Evolutionary conservation across 2,797 vertebrate genomes (phyloP).

Genomic region (Poeciliopsis infans): DNA sequence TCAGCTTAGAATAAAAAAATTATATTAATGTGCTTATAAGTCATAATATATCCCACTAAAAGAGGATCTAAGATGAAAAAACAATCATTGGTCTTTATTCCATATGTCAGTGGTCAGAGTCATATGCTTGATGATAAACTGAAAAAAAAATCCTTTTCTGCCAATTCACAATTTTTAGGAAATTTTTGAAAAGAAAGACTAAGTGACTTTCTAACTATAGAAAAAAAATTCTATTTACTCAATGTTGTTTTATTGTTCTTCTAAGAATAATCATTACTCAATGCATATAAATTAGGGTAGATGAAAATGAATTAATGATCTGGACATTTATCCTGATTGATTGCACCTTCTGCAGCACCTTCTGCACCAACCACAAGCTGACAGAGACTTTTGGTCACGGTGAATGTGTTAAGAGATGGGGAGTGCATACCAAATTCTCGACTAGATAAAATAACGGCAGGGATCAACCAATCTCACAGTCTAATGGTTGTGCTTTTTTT

Average conservation of each 20-base stretch:
- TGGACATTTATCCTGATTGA: slow-evolving; percentile 27
- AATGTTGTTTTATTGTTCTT: slow-evolving; percentile 9
- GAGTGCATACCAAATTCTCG: not conserved
- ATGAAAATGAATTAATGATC: slow-evolving; percentile 17
- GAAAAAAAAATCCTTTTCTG: not conserved
- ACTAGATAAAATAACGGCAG: slow-evolving; percentile 4
- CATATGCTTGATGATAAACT: not conserved
- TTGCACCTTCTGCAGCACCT: slow-evolving; percentile 11
- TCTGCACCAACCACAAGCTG: slow-evolving; percentile 34
- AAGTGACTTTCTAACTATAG: not conserved
- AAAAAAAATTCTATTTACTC: slow-evolving; percentile 1
- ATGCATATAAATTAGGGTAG: slow-evolving; percentile 13
- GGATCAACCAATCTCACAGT: slow-evolving; percentile 25
- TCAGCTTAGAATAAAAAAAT: not conserved
- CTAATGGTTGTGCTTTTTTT: slow-evolving; percentile 22
- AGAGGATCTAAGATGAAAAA: not conserved
- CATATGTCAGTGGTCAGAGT: not conserved
- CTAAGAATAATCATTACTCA: slow-evolving; percentile 1
- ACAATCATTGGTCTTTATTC: not conserved
- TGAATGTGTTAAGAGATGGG: slow-evolving; percentile 1
- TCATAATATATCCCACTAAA: not conserved
- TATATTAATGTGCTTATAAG: not conserved
- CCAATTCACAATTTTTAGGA: not conserved
- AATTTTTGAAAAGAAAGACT: not conserved
- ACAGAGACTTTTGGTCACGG: slow-evolving; percentile 5